Base-by-base conservation (phyloP, 2,797 vertebrate species). In the Sparidentex hasta region DNA sequence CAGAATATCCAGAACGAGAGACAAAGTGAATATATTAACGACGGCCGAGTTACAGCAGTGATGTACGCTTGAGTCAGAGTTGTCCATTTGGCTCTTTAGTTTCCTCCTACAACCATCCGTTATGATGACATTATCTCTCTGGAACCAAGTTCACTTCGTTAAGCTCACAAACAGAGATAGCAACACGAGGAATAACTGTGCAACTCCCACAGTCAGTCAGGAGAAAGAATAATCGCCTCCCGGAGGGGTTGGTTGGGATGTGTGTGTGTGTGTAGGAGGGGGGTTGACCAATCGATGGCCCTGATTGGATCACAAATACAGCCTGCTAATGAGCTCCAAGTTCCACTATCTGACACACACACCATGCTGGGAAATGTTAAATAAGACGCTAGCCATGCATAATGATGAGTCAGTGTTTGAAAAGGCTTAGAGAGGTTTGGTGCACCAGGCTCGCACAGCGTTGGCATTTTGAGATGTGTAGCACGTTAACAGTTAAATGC, bases 311-410 rank as follows among this genome's bases (percentile, higher is more conserved):
- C 81, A 86, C 88, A 88, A 87, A 84, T 72, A 79, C 74, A 82
- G 86, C 75, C 76, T 81, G 76, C 81, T 92, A 92, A 92, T 85
- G 80, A 92, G 86, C 82, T 79, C 76, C 3, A 18, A 77, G 55
- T 65, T 72, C 33, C 77, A 78, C 74, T 81, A 72, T 89, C 85
- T 57, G 75, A 84, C 78, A 82, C 16, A 54, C 33, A 54, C 33
- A 74, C 33, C 84, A 88, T 18, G 71, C 78, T 70, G 76, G 74
- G 78, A 86, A 92, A 84, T 71, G 74, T 66, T 84, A 85, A 90
- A 72, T 82, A 87, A 80, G 64, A 81, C 51, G 47, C 71, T 33
- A 63, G 59, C 71, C 75, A 1, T 70, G 87, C 76, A 91, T 87
- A 76, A 74, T 29, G 76, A 89, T 85, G 84, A 92, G 75, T 87